Evolutionary conservation across 2,113 vertebrate genomes (phyloP).

Genomic region (Bambusicola thoracicus): DNA sequence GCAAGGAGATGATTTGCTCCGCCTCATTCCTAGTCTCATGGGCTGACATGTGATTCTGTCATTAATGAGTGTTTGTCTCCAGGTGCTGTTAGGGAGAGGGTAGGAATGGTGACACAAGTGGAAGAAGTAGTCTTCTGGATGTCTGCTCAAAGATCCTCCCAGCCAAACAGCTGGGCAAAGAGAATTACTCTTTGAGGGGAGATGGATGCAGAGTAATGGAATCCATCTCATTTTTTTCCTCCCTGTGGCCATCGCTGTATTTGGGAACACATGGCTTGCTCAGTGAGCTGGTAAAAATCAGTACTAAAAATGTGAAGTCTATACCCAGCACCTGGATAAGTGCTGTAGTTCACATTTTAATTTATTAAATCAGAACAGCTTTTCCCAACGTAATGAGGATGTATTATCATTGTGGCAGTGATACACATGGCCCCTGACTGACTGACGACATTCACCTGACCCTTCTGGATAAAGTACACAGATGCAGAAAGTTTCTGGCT

Average conservation of each 20-base stretch:
- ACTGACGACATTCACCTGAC: background rate
- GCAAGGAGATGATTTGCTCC: background rate
- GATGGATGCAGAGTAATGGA: background rate
- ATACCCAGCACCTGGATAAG: background rate
- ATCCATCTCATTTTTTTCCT: background rate
- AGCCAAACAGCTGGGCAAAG: background rate
- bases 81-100: background rate
- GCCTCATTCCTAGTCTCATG: background rate
- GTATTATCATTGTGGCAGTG: accelerated
- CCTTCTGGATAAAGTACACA: background rate
- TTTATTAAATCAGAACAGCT: background rate
- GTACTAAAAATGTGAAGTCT: background rate
- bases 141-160: background rate
- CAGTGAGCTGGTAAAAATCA: background rate
- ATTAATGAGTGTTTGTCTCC: background rate
- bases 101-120: background rate
- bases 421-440: background rate
- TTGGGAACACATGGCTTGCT: background rate
- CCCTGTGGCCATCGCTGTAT: background rate
- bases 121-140: background rate
- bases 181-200: background rate
- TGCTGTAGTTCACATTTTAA: background rate
- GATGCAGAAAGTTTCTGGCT: background rate
- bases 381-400: background rate
- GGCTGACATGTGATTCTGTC: background rate